These are phyloP conservation scores for Bicyclus anynana DNA, from an alignment of 1,140 invertebrate genomes.

Conservation along the genomic window DNA sequence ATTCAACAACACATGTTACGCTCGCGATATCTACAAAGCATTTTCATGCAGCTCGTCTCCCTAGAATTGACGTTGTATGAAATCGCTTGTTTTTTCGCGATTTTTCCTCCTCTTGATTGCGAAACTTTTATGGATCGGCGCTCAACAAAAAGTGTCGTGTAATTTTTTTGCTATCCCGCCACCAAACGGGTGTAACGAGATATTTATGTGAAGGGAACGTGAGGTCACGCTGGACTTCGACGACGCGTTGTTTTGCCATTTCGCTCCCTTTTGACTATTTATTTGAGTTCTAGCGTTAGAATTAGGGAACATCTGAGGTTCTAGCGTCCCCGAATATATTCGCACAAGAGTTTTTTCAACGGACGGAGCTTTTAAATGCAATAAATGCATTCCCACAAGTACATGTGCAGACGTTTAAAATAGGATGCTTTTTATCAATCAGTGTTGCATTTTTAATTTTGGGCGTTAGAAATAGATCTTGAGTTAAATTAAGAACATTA, in stretches of 20 bases:
- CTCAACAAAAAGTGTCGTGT: conserved; percentile 44
- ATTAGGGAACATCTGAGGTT: too few species aligned
- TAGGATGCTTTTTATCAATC: too few species aligned
- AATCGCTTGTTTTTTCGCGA: conserved; percentile 34
- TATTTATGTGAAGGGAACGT: conserved; percentile 57
- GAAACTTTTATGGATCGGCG: conserved; percentile 48
- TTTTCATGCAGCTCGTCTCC: conserved; percentile 7
- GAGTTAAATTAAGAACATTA: too few species aligned
- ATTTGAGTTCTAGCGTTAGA: too few species aligned
- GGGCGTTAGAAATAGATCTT: too few species aligned
- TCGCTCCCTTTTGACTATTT: conserved; percentile 42
- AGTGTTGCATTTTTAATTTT: too few species aligned
- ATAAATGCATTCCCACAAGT: too few species aligned
- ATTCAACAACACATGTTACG: background rate
- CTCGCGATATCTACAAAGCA: background rate
- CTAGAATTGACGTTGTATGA: conserved; percentile 16
- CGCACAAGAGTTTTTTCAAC: too few species aligned
- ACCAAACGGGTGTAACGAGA: conserved; percentile 50
- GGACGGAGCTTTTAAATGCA: too few species aligned
- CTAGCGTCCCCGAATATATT: too few species aligned
- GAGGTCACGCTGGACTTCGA: conserved; percentile 46
- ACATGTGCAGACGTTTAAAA: too few species aligned
- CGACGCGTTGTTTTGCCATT: conserved; percentile 37
- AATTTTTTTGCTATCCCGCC: conserved; percentile 46
- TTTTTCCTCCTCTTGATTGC: conserved; percentile 44